Base-by-base conservation (phyloP, 2,888 invertebrate genomes). In the Drosophila heteroneura region DNA sequence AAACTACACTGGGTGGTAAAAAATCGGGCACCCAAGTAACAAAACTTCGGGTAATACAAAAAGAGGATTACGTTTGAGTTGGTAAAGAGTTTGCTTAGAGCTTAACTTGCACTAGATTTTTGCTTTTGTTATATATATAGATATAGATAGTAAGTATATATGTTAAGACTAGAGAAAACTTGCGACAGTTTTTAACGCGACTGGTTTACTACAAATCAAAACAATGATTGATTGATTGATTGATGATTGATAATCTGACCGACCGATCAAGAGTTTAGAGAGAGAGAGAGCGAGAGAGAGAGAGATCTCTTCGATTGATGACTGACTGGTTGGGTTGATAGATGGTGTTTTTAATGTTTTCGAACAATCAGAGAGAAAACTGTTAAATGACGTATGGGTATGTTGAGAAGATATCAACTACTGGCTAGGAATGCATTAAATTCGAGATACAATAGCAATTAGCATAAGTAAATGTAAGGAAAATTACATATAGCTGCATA, bases 71-170 rank as follows among this genome's bases (percentile, higher is more conserved):
- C 62, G 47, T 68, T 59, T 41, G 33, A 56, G 54, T 64, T 39
- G 28, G 57, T 67, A 66, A 70, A 58, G 41, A 65, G 68, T 71
- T 80, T 57, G 74, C 84, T 89, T 79, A 89, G 74, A 89, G 74
- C 76, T 78, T 89, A 82, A 81, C 72, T 89, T 79, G 81, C 77
- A 82, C 85, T 83, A 88, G 60, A 59, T 72, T 63, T 70, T 64
- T 67, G 60, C 12, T 64, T 64, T 28, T 68, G 6, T 6, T 47
- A 56, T 19, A 28, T 37, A 37, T 26, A 56, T 56, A 26, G 78
- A 71, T 68, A 76, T 65, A 74, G n/a, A n/a, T n/a, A 52, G 41
- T 85, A 71, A 52, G 39, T 58, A 51, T 53, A 54, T 47, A 35
- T 56, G 57, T 76, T 82, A 76, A 73, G 63, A 69, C 87, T 84